Base-by-base conservation (phyloP, 2,797 vertebrate genomes). In the Amniataba percoides region DNA sequence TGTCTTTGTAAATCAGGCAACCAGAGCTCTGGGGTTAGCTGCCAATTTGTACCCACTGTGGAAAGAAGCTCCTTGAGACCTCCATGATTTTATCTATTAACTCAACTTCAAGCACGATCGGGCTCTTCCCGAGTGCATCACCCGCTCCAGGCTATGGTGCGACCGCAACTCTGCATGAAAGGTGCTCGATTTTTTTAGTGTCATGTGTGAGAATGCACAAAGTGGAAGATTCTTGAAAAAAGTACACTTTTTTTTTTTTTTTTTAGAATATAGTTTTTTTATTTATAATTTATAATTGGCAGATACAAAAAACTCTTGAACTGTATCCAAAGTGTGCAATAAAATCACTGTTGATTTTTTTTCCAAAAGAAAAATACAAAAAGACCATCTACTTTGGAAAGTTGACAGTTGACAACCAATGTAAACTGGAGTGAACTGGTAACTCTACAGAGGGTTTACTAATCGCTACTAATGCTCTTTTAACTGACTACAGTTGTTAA, bases 301-400 rank as follows among this genome's bases (percentile, higher is more conserved):
- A 97, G 96, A 98, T 98, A 98, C 96, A 97, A 97, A 97, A 96
- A 96, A 94, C 95, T 96, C 95, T 97, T 96, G 95, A 97, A 97
- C 96, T 96, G 96, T 97, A 97, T 96, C 96, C 96, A 96, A 98
- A 98, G 97, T 97, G 96, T 98, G 97, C 97, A 98, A 98, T 96
- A 97, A 78, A 97, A 97, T 97, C 96, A 97, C 95, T 95, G 93
- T 95, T 96, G 96, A 96, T 95, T 94, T 93, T 94, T 93, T 95
- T 94, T 91, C 93, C 94, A 95, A 94, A 95, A 95, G 91, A 96
- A 96, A 96, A 95, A 91, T 83, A 92, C 81, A 92, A 93, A 93
- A 97, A 92, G 76, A 90, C 80, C 93, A 95, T 94, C 94, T 95
- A 97, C 95, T 97, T 97, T 97, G 96, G 94, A 95, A 94, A 96